A percentile compares a stretch with the other conserved stretches of the same genome.
Evolutionary conservation across 2,113 vertebrate species (phyloP).

Genomic region (Rattus norvegicus): GRCr8 NC_086039.1:157115001-157115500

Average conservation of each 20-base stretch:
- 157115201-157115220: slow-evolving; percentile 93
- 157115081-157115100: not conserved
- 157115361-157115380: slow-evolving; percentile 89
- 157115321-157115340: slow-evolving; percentile 79
- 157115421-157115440: slow-evolving; percentile 33
- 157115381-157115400: not conserved
- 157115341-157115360: slow-evolving; percentile 86
- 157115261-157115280: slow-evolving; percentile 88
- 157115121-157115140: not conserved
- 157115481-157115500: not conserved
- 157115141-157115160: not conserved
- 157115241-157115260: slow-evolving; percentile 87
- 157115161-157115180: slow-evolving; percentile 66
- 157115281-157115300: slow-evolving; percentile 85
- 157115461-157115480: not conserved
- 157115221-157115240: slow-evolving; percentile 88
- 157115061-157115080: not conserved
- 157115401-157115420: not conserved
- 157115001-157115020: not conserved
- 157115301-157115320: slow-evolving; percentile 84
- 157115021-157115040: not conserved
- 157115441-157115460: not conserved
- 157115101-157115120: not conserved
- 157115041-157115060: not conserved
- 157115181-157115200: slow-evolving; percentile 90